Evolutionary conservation across 2,797 vertebrate species (phyloP), one percentile per base, ranked within the genome.

Genomic region (Chanos chanos): DNA sequence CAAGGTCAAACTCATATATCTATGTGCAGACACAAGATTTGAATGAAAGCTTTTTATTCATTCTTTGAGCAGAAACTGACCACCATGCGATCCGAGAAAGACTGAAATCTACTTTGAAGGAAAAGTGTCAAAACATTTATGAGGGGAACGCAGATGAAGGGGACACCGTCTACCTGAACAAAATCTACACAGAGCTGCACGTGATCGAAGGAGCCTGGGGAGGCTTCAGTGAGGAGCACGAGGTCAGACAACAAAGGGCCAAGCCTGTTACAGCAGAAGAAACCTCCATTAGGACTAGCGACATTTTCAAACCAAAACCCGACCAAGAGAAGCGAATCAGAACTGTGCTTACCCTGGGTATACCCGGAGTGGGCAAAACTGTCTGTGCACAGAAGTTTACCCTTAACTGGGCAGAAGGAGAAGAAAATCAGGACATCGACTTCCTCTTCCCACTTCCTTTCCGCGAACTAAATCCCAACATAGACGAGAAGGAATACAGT

Each of bases 301-400:
- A 75, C 15, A 61, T 77, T 58, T 73, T 74, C 30, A 70, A 75
- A 37, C 30, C n/a, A n/a, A n/a, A n/a, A n/a, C 43, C 53, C 1
- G 15, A 63, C 7, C 65, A 67, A 31, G 55, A 67, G 9, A 70
- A 68, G 13, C 28, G 6, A 5, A 65, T 65, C 10, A 55, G 66
- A 58, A 78, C 56, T 2, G 72, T 75, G 43, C 55, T 80, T 15
- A 77, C 76, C 0, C 64, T 40, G 40, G 78, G 76, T 4, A 65
- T 78, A 33, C 70, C 78, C 1, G 78, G 78, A 37, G 39, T 77
- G 18, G 76, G 78, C 3, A 80, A 80, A 64, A 77, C 74, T 15
- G 50, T 77, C 15, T 72, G 49, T 13, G 54, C 39, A 5, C 68
- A 65, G 36, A 78, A 70, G 39, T 77, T 66, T 30, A 64, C 61